Conservation (phyloP, 2,888 invertebrate species). For the Drepanosiphum platanoidis region DNA sequence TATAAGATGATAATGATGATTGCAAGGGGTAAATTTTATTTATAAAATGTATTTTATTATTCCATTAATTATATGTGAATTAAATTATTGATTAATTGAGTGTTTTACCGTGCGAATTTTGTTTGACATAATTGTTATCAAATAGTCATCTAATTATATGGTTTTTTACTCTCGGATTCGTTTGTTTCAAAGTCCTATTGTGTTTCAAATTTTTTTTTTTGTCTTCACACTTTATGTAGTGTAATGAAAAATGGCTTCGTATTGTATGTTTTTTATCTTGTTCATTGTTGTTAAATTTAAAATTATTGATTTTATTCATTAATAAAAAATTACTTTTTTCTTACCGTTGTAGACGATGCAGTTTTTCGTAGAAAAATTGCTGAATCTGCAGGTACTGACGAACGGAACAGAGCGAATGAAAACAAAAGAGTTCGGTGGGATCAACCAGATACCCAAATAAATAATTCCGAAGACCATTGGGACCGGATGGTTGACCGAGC, state of each 20-base stretch:
- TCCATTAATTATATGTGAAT: not conserved
- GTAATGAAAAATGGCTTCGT: constrained; percentile 48
- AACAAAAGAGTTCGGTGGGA: constrained; percentile 57
- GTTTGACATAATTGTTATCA: not conserved
- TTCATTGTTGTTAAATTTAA: not conserved
- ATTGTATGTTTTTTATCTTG: constrained; percentile 18
- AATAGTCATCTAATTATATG: not conserved
- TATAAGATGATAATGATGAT: not conserved
- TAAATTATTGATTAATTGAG: constrained; percentile 2
- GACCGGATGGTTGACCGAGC: constrained; percentile 50
- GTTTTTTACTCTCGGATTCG: not conserved
- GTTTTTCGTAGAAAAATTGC: constrained; percentile 53
- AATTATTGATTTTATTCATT: not conserved
- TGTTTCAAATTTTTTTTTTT: not conserved
- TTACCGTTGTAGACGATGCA: constrained; percentile 35
- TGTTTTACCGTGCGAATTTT: not conserved
- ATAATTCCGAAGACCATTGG: constrained; percentile 53
- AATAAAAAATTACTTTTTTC: constrained; percentile 2
- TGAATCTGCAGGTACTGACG: constrained; percentile 29
- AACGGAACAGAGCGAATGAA: constrained; percentile 40
- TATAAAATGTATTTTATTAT: not conserved
- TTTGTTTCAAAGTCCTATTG: not conserved
- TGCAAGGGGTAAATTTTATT: not conserved
- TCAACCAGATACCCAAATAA: constrained; percentile 34
- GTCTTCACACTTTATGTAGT: not conserved